These are phyloP conservation scores for Oophaga pumilio DNA, from an alignment of 2,113 vertebrate genomes.

Conservation along the genomic window DNA sequence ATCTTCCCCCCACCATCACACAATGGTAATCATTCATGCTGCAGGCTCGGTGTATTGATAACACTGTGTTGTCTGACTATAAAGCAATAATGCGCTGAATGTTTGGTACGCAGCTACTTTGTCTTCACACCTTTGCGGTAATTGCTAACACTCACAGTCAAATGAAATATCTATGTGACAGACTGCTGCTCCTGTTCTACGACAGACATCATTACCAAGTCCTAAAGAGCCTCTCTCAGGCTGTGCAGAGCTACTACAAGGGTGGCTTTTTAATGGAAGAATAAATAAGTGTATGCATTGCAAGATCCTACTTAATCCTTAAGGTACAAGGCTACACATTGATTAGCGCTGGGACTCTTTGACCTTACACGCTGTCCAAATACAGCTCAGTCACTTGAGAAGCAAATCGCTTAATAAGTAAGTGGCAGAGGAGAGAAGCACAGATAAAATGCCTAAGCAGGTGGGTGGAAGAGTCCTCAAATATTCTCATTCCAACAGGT, in stretches of 20 bases:
- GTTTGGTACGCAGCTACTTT: conserved; percentile 1
- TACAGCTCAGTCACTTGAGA: conserved; percentile 63
- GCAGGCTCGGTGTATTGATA: not conserved
- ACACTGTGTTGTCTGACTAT: not conserved
- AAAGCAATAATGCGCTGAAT: conserved; percentile 11
- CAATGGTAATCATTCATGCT: not conserved
- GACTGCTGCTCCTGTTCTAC: conserved; percentile 31
- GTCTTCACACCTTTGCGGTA: conserved; percentile 46
- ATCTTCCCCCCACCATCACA: not conserved
- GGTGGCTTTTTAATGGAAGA: conserved; percentile 60
- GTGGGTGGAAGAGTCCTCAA: not conserved
- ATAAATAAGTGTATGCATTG: conserved; percentile 63
- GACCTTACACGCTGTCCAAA: conserved; percentile 62
- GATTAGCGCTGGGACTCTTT: conserved; percentile 62
- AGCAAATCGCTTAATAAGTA: conserved; percentile 53
- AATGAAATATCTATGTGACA: conserved; percentile 49
- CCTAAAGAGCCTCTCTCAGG: conserved; percentile 72
- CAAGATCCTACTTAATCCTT: conserved; percentile 63
- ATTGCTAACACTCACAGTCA: conserved; percentile 45
- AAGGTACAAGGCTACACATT: conserved; percentile 71
- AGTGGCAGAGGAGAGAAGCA: not conserved
- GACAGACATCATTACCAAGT: conserved; percentile 64
- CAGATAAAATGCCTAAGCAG: conserved; percentile 1
- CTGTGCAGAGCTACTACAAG: conserved; percentile 66
- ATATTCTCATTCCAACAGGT: conserved; percentile 11